Evolutionary conservation across 2,113 vertebrate genomes (phyloP).

Genomic region (Edolisoma coerulescens): DNA sequence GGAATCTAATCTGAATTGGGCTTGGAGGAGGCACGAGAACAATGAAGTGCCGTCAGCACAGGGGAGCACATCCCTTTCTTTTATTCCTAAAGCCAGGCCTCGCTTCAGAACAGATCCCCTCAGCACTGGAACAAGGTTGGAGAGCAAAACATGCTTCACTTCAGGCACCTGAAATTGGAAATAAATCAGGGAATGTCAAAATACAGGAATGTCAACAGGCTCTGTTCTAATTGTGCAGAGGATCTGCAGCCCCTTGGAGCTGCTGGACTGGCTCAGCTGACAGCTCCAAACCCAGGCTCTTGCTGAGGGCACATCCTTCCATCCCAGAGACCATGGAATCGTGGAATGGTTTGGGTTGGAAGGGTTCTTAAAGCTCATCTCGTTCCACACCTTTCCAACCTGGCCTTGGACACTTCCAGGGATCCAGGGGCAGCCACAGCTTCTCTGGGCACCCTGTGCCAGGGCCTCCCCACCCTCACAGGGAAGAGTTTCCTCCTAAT

Average conservation of each 20-base stretch:
- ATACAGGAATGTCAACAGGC: neutral
- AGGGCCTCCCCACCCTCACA: neutral
- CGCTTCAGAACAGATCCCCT: neutral
- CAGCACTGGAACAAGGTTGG: neutral
- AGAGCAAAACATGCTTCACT: neutral
- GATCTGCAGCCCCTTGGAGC: neutral
- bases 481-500: neutral
- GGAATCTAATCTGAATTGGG: constrained; percentile 73
- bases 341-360: neutral
- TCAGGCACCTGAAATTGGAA: neutral
- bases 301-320: neutral
- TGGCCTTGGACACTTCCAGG: neutral
- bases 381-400: too few relatives aligned
- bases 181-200: neutral
- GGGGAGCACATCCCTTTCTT: neutral
- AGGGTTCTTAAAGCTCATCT: neutral
- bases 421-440: neutral
- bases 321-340: neutral
- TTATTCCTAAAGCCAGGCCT: neutral
- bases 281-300: neutral
- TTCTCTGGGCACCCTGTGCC: neutral
- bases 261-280: neutral
- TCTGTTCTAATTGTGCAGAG: neutral
- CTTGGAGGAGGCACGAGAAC: constrained; percentile 50
- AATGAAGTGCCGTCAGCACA: neutral